Evolutionary conservation across 2,797 vertebrate genomes (phyloP).

Genomic region (Harpagifer antarcticus): DNA sequence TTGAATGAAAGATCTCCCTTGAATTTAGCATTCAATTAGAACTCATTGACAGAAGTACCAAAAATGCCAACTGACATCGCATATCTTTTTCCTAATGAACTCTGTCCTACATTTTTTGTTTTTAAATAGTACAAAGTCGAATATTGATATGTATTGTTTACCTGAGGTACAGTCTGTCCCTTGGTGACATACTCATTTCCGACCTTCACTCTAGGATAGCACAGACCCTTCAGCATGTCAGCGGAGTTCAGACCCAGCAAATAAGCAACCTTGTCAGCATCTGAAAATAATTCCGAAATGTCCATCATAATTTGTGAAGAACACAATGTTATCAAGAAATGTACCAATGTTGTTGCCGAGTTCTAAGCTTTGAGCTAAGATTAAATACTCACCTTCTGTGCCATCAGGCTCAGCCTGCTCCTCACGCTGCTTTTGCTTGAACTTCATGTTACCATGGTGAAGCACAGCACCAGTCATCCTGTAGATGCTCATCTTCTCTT

Average conservation of each 20-base stretch:
- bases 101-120: background rate
- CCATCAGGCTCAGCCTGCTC: slow-evolving; percentile 92
- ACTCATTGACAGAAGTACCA: background rate
- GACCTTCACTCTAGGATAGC: slow-evolving; percentile 91
- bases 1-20: background rate
- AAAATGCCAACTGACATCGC: background rate
- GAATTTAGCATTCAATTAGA: background rate
- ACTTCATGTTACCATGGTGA: slow-evolving; percentile 91
- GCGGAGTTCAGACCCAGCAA: slow-evolving; percentile 92
- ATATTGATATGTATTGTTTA: background rate
- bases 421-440: slow-evolving; percentile 85
- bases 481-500: slow-evolving; percentile 89
- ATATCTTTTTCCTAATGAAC: background rate
- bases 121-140: background rate
- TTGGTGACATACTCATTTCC: slow-evolving; percentile 91
- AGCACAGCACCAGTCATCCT: slow-evolving; percentile 90
- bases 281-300: slow-evolving; percentile 67
- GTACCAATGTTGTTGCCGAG: too few relatives aligned
- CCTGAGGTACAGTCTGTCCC: slow-evolving; percentile 89
- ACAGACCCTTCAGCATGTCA: slow-evolving; percentile 90
- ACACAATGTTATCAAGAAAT: too few relatives aligned
- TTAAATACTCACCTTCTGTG: slow-evolving; percentile 84
- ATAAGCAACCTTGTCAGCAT: slow-evolving; percentile 91
- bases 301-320: background rate
- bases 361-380: background rate